A percentile compares a stretch with the other conserved stretches of the same genome.
Conservation (phyloP, 2,113 vertebrate species). For the Herpailurus yagouaroundi region DNA sequence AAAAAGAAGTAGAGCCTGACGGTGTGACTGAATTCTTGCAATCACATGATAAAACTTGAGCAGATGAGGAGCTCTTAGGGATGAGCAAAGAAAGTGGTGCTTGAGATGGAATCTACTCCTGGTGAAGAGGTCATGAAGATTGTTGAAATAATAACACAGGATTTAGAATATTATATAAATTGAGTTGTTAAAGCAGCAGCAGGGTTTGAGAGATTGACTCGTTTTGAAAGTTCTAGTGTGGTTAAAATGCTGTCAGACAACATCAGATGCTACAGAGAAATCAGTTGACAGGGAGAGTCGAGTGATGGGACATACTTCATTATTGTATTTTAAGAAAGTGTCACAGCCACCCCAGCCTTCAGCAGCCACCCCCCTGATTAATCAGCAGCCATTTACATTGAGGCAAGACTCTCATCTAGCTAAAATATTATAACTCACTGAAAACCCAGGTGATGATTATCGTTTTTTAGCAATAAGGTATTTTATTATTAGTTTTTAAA, state of each 20-base stretch:
- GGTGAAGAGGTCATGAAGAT: not conserved
- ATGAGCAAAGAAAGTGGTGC: not conserved
- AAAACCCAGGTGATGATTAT: not conserved
- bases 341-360: not conserved
- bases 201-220: not conserved
- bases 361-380: not conserved
- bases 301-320: not conserved
- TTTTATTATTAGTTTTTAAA: not conserved
- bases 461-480: not conserved
- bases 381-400: not conserved
- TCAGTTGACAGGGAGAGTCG: not conserved
- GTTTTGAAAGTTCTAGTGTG: not conserved
- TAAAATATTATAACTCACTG: not conserved
- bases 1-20: not conserved
- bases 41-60: not conserved
- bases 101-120: not conserved
- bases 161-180: not conserved
- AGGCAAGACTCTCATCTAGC: not conserved
- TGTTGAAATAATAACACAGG: not conserved
- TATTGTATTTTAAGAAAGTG: not conserved
- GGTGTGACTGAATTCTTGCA: not conserved
- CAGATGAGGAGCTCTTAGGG: not conserved
- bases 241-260: not conserved
- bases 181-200: not conserved
- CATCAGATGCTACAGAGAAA: not conserved